Evolutionary conservation across 2,888 invertebrate species (phyloP).

Genomic region (Ptilodon capucinus): DNA sequence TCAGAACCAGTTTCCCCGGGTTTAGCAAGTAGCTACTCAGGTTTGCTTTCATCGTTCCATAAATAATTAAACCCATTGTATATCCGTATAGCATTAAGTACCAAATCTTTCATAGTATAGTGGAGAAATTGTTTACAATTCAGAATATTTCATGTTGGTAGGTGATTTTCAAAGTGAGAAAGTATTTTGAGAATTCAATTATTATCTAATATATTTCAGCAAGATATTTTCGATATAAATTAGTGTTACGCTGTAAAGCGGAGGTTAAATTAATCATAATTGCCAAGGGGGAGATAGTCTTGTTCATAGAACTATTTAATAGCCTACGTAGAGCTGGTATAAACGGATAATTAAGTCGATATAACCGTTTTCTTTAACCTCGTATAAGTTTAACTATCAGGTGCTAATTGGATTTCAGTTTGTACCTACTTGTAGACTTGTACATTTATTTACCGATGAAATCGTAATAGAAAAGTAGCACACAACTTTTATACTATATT

Average conservation of each 20-base stretch:
- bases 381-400: too few species aligned
- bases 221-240: slow-evolving; percentile 75
- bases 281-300: slow-evolving; percentile 45
- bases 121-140: slow-evolving; percentile 8
- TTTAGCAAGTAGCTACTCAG: slow-evolving; percentile 6
- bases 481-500: too few species aligned
- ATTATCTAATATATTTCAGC: slow-evolving; percentile 70
- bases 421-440: too few species aligned
- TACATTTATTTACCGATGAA: too few species aligned
- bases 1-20: slow-evolving; percentile 13
- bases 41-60: slow-evolving; percentile 4
- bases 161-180: slow-evolving; percentile 53
- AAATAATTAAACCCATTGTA: slow-evolving; percentile 8
- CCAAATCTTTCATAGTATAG: neutral
- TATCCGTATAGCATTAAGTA: slow-evolving; percentile 3
- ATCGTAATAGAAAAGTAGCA: too few species aligned
- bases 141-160: slow-evolving; percentile 48
- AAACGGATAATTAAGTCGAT: neutral
- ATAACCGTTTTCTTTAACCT: neutral
- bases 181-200: slow-evolving; percentile 67
- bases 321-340: too few species aligned
- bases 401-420: too few species aligned
- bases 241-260: slow-evolving; percentile 73
- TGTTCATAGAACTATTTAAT: neutral
- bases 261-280: slow-evolving; percentile 66